A percentile compares a stretch with the other conserved stretches of the same genome.
Conservation (phyloP, 2,113 vertebrate species). For the Oncorhynchus mykiss region DNA sequence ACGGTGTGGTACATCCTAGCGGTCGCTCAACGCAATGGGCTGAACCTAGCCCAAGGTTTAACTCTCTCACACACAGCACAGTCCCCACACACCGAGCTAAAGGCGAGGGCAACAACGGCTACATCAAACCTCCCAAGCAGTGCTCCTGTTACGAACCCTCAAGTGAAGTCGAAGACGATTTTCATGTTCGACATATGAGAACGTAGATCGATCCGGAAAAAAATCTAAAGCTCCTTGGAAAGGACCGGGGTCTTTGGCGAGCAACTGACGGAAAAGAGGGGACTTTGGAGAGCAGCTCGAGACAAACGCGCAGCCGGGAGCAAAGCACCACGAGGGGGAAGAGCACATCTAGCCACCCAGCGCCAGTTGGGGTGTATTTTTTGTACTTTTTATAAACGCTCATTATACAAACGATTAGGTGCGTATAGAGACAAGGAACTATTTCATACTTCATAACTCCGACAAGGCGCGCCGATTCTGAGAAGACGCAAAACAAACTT, state of each 20-base stretch:
- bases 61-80: constrained; percentile 64
- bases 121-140: constrained; percentile 14
- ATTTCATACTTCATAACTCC: background rate
- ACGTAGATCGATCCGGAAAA: constrained; percentile 11
- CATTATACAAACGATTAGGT: constrained; percentile 27
- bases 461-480: constrained; percentile 15
- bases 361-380: background rate
- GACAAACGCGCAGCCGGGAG: constrained; percentile 60
- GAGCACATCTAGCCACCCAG: background rate
- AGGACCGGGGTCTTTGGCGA: constrained; percentile 18
- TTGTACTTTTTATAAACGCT: background rate
- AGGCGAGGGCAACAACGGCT: constrained; percentile 35
- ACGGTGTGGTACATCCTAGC: constrained; percentile 83
- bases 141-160: constrained; percentile 25
- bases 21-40: constrained; percentile 75
- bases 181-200: constrained; percentile 44
- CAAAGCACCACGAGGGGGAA: constrained; percentile 52
- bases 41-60: constrained; percentile 73
- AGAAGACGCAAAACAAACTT: constrained; percentile 57
- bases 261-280: constrained; percentile 32
- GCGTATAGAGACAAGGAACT: constrained; percentile 18
- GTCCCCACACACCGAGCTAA: constrained; percentile 40
- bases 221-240: constrained; percentile 13
- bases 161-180: constrained; percentile 32
- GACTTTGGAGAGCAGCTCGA: constrained; percentile 54